phyloP scores from a whole-genome alignment of 1,140 invertebrate genomes.

The Ruditapes philippinarum region DNA sequence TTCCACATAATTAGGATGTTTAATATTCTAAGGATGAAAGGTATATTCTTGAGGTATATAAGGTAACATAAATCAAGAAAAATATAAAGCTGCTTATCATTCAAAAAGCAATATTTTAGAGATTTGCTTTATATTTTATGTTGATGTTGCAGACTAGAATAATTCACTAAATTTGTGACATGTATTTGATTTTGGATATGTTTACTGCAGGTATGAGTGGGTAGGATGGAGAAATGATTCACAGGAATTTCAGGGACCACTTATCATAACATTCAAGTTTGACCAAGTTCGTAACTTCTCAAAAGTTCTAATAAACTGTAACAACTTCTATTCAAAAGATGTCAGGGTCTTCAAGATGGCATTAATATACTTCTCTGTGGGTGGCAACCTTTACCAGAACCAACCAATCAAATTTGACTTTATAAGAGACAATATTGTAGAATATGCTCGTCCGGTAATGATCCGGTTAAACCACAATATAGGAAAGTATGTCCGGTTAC shows the following conservation, averaged over 20 bases:
- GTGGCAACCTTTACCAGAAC: slow-evolving; percentile 91
- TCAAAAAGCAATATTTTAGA: too few species aligned
- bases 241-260: slow-evolving; percentile 86
- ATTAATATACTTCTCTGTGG: slow-evolving; percentile 93
- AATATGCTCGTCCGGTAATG: slow-evolving; percentile 93
- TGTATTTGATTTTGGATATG: too few species aligned
- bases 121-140: too few species aligned
- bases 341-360: slow-evolving; percentile 90
- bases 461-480: slow-evolving; percentile 95
- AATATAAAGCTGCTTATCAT: too few species aligned
- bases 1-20: too few species aligned
- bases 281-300: slow-evolving; percentile 95
- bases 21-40: too few species aligned
- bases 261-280: slow-evolving; percentile 92
- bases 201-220: slow-evolving; percentile 90
- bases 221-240: slow-evolving; percentile 96
- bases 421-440: slow-evolving; percentile 94
- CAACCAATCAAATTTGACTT: slow-evolving; percentile 91
- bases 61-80: too few species aligned
- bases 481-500: slow-evolving; percentile 93
- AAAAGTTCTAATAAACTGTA: slow-evolving; percentile 93
- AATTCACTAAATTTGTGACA: too few species aligned
- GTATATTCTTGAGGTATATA: too few species aligned
- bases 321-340: slow-evolving; percentile 91
- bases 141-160: too few species aligned